Evolutionary conservation across 2,888 invertebrate genomes (phyloP).

Genomic region (Tetropium fuscum): DNA sequence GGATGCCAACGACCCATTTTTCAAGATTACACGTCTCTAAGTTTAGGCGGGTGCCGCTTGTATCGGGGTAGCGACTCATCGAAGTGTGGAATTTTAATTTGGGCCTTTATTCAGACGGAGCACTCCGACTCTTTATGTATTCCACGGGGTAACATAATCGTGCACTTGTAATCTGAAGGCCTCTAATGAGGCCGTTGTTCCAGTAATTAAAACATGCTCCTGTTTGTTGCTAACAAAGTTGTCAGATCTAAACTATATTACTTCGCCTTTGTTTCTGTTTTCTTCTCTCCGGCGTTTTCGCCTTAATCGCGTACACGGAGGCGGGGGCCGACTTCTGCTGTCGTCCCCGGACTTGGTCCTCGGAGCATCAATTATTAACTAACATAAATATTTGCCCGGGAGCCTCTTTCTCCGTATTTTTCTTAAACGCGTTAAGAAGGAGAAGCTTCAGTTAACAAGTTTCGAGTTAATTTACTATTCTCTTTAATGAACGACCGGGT

Average conservation of each 20-base stretch:
- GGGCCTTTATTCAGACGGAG: conserved; percentile 38
- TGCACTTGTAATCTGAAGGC: conserved; percentile 56
- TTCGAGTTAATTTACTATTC: conserved; percentile 35
- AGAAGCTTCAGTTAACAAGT: conserved; percentile 13
- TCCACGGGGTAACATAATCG: conserved; percentile 55
- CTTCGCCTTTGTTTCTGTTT: conserved; percentile 49
- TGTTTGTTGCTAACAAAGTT: conserved; percentile 56
- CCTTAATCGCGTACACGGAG: background rate
- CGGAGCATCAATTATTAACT: conserved; percentile 29
- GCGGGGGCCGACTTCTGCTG: conserved; percentile 8
- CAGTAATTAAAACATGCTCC: conserved; percentile 57
- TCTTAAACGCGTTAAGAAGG: conserved; percentile 13
- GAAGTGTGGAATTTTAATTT: conserved; percentile 50
- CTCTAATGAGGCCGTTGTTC: conserved; percentile 59
- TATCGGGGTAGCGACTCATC: conserved; percentile 34
- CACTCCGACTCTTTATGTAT: conserved; percentile 45
- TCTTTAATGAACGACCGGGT: conserved; percentile 30
- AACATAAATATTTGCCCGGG: conserved; percentile 32
- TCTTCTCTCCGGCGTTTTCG: conserved; percentile 25
- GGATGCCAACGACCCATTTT: background rate
- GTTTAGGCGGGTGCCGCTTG: conserved; percentile 10
- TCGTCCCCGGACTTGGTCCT: background rate
- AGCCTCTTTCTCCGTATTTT: conserved; percentile 10
- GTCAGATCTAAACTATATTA: conserved; percentile 57
- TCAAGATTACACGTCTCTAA: conserved; percentile 5